Evolutionary conservation across 2,888 invertebrate species (phyloP), one percentile per base, ranked within the genome.

Genomic region (Drosophila rellima): DNA sequence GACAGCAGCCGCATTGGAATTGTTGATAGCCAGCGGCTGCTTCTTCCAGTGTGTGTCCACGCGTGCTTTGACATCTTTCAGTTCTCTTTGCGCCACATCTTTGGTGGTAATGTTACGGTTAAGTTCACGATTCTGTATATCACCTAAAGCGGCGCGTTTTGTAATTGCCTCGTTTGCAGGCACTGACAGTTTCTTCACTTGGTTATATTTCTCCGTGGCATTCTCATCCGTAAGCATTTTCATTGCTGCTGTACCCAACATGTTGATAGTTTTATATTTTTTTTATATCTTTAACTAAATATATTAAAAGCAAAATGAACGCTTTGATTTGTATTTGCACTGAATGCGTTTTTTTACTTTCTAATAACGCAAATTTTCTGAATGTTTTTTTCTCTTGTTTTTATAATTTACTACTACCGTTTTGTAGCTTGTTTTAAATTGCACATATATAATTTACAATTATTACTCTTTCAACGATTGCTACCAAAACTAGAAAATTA

Each of bases 131-230:
- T 94, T 94, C 23, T 94, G 93, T 52, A 94, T 90, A 82, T 94
- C 94, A 5, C 94, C 94, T 37, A 94, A 86, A 15, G 93, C 94
- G 20, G 94, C 91, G 72, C 94, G 90, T 71, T 91, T 92, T 42
- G 88, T 79, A 75, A 72, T 75, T 39, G 71, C 89, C 66, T 83
- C 88, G 51, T 83, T 84, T 20, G 86, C 76, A 70, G 87, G 78
- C 59, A 79, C 80, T 63, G 80, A 85, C 62, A 91, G 52, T 79
- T 92, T 92, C 70, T 91, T 92, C 2, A 82, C 74, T 51, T 88
- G 89, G 31, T 86, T 89, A 11, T 82, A 71, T 31, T 88, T 89
- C 55, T 88, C 91, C 44, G 86, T 72, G 55, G 91, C 90, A 60
- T 92, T 92, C 92, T 90, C 91, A 33, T 90, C 90, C 57, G 79